phyloP scores from a whole-genome alignment of 2,113 vertebrate genomes.

The Megalops atlanticus region DNA sequence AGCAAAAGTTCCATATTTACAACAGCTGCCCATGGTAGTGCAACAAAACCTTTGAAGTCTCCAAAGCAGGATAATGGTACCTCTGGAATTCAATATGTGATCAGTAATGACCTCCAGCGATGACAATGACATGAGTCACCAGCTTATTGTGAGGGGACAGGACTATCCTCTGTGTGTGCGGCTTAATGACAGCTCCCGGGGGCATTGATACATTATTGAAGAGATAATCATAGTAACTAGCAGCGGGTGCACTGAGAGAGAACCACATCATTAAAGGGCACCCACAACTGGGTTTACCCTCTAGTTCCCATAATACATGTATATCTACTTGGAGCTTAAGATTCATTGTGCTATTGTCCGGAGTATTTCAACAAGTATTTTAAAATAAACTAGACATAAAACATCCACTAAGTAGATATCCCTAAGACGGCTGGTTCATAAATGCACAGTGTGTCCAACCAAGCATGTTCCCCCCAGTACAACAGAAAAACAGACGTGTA shows the following conservation, averaged over 20 bases:
- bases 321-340: background rate
- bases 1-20: background rate
- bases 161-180: background rate
- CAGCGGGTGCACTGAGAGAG: background rate
- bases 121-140: slow-evolving; percentile 3
- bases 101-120: slow-evolving; percentile 2
- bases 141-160: background rate
- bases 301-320: background rate
- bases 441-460: no score
- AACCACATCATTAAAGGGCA: background rate
- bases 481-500: background rate
- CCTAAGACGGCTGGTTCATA: no score
- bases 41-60: background rate
- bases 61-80: background rate
- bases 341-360: no score
- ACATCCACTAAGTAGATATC: no score
- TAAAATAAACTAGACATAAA: no score
- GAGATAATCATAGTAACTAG: slow-evolving; percentile 16
- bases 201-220: background rate
- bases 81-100: background rate
- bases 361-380: no score
- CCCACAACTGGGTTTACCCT: background rate
- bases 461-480: background rate
- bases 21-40: background rate
- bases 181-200: slow-evolving; percentile 1